A percentile compares a stretch with the other conserved stretches of the same genome.
Evolutionary conservation across 2,888 invertebrate genomes (phyloP).

Genomic region (Gari tellinella): DNA sequence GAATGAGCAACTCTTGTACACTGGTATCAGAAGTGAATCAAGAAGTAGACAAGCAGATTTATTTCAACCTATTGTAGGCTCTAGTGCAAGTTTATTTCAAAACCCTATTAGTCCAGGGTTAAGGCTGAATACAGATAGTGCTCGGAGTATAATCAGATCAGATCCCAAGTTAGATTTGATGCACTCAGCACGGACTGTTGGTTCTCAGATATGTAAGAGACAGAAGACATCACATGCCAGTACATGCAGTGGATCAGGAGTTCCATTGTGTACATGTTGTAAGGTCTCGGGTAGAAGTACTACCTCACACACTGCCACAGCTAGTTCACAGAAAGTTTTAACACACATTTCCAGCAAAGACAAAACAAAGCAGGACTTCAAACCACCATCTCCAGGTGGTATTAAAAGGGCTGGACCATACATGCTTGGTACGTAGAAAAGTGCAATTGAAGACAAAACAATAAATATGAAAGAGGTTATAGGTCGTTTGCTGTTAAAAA

Average conservation of each 20-base stretch:
- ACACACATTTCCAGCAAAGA: too few species aligned
- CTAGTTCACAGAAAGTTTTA: too few species aligned
- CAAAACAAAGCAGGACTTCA: conserved; percentile 17
- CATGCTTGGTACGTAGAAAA: conserved; percentile 84
- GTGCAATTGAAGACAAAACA: not conserved
- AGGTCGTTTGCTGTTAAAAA: too few species aligned
- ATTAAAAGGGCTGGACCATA: conserved; percentile 88
- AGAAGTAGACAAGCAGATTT: conserved; percentile 15
- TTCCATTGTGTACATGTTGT: not conserved
- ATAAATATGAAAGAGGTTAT: too few species aligned
- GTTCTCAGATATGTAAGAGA: not conserved
- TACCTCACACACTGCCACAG: not conserved
- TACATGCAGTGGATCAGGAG: conserved; percentile 1
- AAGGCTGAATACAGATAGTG: too few species aligned
- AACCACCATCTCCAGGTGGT: conserved; percentile 54
- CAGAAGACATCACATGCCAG: conserved; percentile 5
- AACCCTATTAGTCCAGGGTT: too few species aligned
- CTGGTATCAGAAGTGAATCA: conserved; percentile 4
- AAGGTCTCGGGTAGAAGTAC: not conserved
- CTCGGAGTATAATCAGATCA: too few species aligned
- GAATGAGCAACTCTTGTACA: conserved; percentile 10
- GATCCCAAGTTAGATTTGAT: too few species aligned
- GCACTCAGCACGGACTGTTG: too few species aligned
- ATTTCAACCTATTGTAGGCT: too few species aligned
- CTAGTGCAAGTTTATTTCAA: too few species aligned